Evolutionary conservation across 2,888 invertebrate genomes (phyloP), one percentile per base, ranked within the genome.

Genomic region (Oscheius sp.): DNA sequence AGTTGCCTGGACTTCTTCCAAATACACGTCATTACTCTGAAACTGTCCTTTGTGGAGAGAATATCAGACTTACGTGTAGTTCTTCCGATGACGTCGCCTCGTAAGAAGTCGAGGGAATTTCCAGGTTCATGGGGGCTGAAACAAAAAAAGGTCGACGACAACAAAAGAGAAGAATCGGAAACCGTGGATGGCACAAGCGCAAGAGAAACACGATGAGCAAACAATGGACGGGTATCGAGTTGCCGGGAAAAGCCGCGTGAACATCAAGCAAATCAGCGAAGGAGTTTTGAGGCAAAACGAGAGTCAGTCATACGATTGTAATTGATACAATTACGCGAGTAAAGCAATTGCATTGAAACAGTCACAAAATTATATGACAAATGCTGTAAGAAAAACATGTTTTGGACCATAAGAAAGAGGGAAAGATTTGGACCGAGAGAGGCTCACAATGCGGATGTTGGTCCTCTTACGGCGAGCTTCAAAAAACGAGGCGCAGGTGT

Each of bases 211-310:
- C 68, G 55, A 68, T 68, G 68, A 55, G 68, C 68, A 68, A 68
- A 68, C 68, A 68, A 68, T 37, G 68, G 55, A 32, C 55, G 68
- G 55, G 68, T 68, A 68, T 68, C 68, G 68, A 55, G 68, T 68
- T 68, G 42, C 68, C 42, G 42, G 42, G 42, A 42, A 42, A 42
- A 42, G 42, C 42, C n/a, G 29, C 63, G 37, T 60, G 60, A 63
- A 50, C 68, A 55, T 37, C 21, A 21, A 55, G 33, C 68, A 68
- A 68, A 55, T 68, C 68, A 68, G 37, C n/a, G 65, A 37, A 68
- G 55, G 66, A 51, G 21, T 21, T 21, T 21, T 21, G 21, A 21
- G 21, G 21, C 21, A 21, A 21, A 21, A 21, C 21, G 21, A 21
- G 21, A 21, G 21, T 21, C 21, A 21, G 21, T 21, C 21, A 21